A percentile compares a stretch with the other conserved stretches of the same genome.
Conservation (phyloP, 2,888 invertebrate genomes). For the Ceratothoa steindachneri region DNA sequence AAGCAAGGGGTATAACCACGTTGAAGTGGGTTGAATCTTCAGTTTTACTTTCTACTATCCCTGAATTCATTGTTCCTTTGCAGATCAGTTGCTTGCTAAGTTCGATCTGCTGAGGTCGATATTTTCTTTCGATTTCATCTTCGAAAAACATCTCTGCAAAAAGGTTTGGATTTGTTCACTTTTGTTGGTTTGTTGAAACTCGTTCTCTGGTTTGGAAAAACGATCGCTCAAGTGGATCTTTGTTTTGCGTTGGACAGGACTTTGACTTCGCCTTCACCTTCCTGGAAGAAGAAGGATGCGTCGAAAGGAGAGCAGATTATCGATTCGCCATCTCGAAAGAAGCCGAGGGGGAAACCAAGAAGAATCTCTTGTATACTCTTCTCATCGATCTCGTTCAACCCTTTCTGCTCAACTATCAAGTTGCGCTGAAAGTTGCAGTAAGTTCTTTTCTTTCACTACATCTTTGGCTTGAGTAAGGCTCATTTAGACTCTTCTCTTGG, state of each 20-base stretch:
- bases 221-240: no score
- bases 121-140: conserved; percentile 31
- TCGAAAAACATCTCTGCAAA: conserved; percentile 26
- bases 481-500: no score
- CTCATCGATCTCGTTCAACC: not conserved
- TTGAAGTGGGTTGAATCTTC: no score
- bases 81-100: conserved; percentile 19
- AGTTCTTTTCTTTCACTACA: no score
- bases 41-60: no score
- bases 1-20: no score
- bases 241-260: no score
- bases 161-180: conserved; percentile 16
- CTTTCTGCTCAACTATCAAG: conserved; percentile 6
- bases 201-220: not conserved
- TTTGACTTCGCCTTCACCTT: conserved; percentile 27
- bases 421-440: conserved; percentile 7
- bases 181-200: not conserved
- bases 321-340: not conserved
- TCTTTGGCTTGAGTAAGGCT: no score
- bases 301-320: conserved; percentile 22
- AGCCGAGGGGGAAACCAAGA: not conserved
- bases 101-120: conserved; percentile 26
- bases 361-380: not conserved
- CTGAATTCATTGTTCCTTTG: no score
- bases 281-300: conserved; percentile 10